Percentiles rank a stretch among this genome's conserved stretches.
Conservation (phyloP, 1,140 invertebrate species). For the Saccostrea glomerata region DNA sequence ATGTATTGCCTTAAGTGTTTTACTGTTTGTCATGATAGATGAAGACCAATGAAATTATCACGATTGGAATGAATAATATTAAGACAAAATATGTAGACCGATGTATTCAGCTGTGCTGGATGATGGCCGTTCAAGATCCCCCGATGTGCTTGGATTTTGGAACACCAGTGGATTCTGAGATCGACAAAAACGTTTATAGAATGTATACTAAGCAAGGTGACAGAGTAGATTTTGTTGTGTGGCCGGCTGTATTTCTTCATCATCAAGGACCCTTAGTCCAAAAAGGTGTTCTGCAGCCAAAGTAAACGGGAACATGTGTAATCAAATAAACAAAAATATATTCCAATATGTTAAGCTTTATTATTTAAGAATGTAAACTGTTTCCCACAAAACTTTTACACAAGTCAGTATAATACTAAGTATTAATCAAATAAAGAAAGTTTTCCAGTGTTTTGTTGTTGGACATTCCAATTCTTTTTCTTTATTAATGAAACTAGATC, state of each 20-base stretch:
- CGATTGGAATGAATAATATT: background rate
- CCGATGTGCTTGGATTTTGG: constrained; percentile 10
- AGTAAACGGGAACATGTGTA: background rate
- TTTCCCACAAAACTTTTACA: no score
- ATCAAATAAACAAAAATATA: no score
- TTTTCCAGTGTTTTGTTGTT: no score
- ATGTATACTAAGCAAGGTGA: constrained; percentile 43
- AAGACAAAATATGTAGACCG: constrained; percentile 9
- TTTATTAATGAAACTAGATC: no score
- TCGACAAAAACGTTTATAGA: constrained; percentile 43
- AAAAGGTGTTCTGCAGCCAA: constrained; percentile 51
- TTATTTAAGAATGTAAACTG: no score
- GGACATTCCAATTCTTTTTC: no score
- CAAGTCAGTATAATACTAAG: no score
- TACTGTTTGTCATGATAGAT: background rate
- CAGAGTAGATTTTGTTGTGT: constrained; percentile 40
- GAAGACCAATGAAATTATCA: background rate
- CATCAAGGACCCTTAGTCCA: constrained; percentile 41
- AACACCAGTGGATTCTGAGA: background rate
- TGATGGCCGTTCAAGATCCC: constrained; percentile 47
- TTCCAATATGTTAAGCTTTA: no score
- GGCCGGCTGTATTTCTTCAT: constrained; percentile 51
- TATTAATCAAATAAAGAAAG: no score
- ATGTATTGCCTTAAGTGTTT: background rate
- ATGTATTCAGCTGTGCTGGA: constrained; percentile 52